Percentiles rank a stretch among this genome's conserved stretches.
Conservation (phyloP, 2,797 vertebrate species). For the Cirrhinus mrigala region DNA sequence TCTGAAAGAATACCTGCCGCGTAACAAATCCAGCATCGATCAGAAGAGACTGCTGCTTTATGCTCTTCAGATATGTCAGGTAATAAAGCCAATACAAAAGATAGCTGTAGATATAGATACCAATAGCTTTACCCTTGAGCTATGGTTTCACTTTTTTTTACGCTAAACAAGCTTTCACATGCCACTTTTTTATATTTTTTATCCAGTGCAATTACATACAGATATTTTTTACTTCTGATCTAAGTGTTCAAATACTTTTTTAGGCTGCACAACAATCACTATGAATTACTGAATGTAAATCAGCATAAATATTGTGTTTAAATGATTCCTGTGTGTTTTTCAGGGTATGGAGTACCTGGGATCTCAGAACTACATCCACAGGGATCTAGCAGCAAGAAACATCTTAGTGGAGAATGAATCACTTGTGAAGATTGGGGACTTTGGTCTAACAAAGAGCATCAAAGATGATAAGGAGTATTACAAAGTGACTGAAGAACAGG, state of each 20-base stretch:
- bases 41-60: constrained; percentile 84
- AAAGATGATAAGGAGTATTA: constrained; percentile 88
- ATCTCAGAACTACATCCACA: constrained; percentile 85
- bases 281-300: neutral
- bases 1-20: constrained; percentile 86
- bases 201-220: neutral
- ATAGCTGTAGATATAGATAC: neutral
- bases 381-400: constrained; percentile 86
- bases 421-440: constrained; percentile 89
- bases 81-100: constrained; percentile 58
- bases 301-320: neutral
- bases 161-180: neutral
- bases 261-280: neutral
- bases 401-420: constrained; percentile 87
- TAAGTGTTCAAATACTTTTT: neutral
- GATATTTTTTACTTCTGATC: neutral
- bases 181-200: neutral
- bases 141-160: neutral
- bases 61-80: constrained; percentile 86
- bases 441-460: constrained; percentile 87
- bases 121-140: neutral
- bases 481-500: constrained; percentile 85
- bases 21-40: constrained; percentile 80
- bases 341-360: constrained; percentile 90
- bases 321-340: neutral